Conservation (phyloP, 2,113 vertebrate genomes). For the Rhizomys pruinosus region DNA sequence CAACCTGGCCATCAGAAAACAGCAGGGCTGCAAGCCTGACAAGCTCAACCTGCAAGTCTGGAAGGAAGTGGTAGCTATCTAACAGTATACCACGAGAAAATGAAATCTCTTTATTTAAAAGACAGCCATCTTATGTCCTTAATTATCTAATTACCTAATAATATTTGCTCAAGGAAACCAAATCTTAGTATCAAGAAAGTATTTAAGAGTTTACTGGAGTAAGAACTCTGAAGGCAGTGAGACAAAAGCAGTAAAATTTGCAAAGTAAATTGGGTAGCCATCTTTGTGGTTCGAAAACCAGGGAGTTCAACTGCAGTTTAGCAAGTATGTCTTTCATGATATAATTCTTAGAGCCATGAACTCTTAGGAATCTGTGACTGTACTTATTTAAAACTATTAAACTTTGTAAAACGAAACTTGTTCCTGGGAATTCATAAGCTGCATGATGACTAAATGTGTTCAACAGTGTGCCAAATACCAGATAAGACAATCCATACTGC, state of each 20-base stretch:
- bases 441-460: not conserved
- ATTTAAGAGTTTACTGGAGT: too few species aligned
- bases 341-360: not conserved
- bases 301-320: not conserved
- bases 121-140: not conserved
- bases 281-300: not conserved
- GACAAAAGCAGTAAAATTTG: not conserved
- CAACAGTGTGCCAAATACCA: not conserved
- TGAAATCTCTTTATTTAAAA: not conserved
- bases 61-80: not conserved
- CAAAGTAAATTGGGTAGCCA: not conserved
- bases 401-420: constrained; percentile 14
- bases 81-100: not conserved
- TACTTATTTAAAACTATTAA: not conserved
- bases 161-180: constrained; percentile 37
- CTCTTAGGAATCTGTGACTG: not conserved
- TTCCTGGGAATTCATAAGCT: not conserved
- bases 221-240: not conserved
- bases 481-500: not conserved
- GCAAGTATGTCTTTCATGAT: not conserved
- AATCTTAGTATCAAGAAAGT: not conserved
- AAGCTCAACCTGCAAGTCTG: not conserved
- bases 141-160: too few species aligned
- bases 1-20: not conserved
- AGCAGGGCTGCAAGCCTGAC: not conserved